phyloP scores from a whole-genome alignment of 2,797 vertebrate species.

The Mallotus villosus region DNA sequence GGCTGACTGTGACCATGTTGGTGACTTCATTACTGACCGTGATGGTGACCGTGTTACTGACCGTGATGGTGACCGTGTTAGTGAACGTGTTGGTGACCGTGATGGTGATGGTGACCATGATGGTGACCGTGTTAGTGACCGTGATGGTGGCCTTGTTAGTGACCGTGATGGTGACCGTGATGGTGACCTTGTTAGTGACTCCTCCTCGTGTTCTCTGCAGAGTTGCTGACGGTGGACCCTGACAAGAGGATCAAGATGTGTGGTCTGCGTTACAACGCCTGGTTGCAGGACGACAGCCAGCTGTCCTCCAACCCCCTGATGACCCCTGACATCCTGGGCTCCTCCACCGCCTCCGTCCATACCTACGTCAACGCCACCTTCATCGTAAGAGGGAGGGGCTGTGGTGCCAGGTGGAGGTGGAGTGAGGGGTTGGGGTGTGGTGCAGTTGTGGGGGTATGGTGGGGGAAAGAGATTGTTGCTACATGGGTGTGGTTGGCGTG shows the following conservation, averaged over 20 bases:
- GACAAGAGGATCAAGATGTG: conserved; percentile 99
- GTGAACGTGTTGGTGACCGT: too few relatives aligned
- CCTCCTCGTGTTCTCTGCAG: conserved; percentile 59
- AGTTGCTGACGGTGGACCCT: conserved; percentile 96
- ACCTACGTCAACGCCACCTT: conserved; percentile 98
- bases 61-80: too few relatives aligned
- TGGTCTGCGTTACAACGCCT: conserved; percentile 90
- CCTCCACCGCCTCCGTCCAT: conserved; percentile 89
- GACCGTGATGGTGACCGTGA: too few relatives aligned
- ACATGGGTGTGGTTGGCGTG: too few relatives aligned
- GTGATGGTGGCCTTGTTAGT: too few relatives aligned
- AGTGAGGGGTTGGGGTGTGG: neutral
- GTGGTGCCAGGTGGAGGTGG: too few relatives aligned
- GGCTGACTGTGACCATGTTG: neutral
- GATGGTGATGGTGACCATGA: too few relatives aligned
- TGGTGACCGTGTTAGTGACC: too few relatives aligned
- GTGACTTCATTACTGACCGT: neutral
- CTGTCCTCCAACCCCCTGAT: conserved; percentile 97
- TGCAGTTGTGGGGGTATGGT: neutral
- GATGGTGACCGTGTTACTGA: too few relatives aligned
- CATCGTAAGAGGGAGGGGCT: conserved; percentile 79
- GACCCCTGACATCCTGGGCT: conserved; percentile 96
- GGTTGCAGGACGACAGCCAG: conserved; percentile 98
- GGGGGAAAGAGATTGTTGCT: too few relatives aligned
- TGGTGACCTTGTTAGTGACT: conserved; percentile 7